Conservation (phyloP, 2,888 invertebrate species). For the Yponomeuta cagnagella region DNA sequence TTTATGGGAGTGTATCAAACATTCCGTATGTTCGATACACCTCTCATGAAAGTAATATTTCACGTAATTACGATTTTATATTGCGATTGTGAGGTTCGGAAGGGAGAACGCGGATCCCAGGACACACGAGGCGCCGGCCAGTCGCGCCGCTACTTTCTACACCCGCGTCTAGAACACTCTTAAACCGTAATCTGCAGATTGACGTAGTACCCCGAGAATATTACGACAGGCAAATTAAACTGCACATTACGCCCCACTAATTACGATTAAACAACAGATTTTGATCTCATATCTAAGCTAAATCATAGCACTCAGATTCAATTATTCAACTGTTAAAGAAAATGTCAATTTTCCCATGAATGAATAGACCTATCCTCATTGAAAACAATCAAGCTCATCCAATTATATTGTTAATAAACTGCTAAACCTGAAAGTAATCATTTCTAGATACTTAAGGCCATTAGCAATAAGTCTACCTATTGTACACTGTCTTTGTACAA, state of each 20-base stretch:
- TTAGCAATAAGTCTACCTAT: too few relatives aligned
- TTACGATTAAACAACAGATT: constrained; percentile 9
- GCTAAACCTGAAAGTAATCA: too few relatives aligned
- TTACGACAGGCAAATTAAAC: constrained; percentile 69
- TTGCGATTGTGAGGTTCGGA: constrained; percentile 28
- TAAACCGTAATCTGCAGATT: constrained; percentile 73
- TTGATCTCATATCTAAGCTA: neutral
- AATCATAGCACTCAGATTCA: too few relatives aligned
- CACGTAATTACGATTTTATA: constrained; percentile 7
- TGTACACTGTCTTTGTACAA: too few relatives aligned
- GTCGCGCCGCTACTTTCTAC: constrained; percentile 76
- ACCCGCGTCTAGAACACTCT: constrained; percentile 68
- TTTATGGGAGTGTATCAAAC: neutral
- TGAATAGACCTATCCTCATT: too few relatives aligned
- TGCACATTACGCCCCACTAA: constrained; percentile 40
- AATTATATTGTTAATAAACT: too few relatives aligned
- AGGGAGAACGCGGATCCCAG: constrained; percentile 64
- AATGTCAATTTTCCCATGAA: too few relatives aligned
- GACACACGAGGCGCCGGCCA: constrained; percentile 66
- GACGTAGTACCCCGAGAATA: constrained; percentile 65
- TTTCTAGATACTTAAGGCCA: too few relatives aligned
- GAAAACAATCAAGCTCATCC: too few relatives aligned
- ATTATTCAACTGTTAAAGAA: too few relatives aligned
- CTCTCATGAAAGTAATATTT: constrained; percentile 9
- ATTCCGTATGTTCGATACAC: neutral